Evolutionary conservation across 2,888 invertebrate genomes (phyloP).

Genomic region (Andrena haemorrhoa): DNA sequence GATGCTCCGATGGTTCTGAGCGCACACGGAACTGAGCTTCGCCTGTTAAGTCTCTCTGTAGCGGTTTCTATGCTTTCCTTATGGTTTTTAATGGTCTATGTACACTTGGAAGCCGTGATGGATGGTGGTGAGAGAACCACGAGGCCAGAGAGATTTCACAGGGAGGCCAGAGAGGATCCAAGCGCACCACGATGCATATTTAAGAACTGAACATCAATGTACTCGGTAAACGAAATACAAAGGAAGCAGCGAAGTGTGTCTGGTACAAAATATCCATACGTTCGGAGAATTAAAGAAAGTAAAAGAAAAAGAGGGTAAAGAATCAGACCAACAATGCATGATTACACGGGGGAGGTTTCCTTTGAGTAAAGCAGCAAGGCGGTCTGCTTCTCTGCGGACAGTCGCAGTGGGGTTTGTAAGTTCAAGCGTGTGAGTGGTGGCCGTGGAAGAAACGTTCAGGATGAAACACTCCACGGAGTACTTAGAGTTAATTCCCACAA

Average conservation of each 20-base stretch:
- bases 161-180: slow-evolving; percentile 53
- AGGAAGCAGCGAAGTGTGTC: slow-evolving; percentile 65
- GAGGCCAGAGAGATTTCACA: slow-evolving; percentile 49
- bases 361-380: slow-evolving; percentile 37
- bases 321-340: slow-evolving; percentile 45
- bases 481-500: no score
- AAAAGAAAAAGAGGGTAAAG: slow-evolving; percentile 10
- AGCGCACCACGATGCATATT: slow-evolving; percentile 68
- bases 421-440: slow-evolving; percentile 8
- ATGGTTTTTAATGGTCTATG: background rate
- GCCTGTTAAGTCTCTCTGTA: slow-evolving; percentile 51
- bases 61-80: background rate
- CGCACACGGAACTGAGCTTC: slow-evolving; percentile 52
- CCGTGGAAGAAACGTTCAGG: slow-evolving; percentile 50
- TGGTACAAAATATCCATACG: slow-evolving; percentile 61
- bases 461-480: background rate
- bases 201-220: slow-evolving; percentile 62
- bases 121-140: background rate
- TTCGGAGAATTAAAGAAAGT: slow-evolving; percentile 47
- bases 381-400: slow-evolving; percentile 40
- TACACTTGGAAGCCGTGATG: background rate
- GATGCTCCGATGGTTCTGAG: slow-evolving; percentile 30
- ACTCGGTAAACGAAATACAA: slow-evolving; percentile 59
- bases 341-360: slow-evolving; percentile 18
- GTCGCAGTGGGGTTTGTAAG: slow-evolving; percentile 27